phyloP scores from a whole-genome alignment of 2,797 vertebrate genomes.

The Harpagifer antarcticus region DNA sequence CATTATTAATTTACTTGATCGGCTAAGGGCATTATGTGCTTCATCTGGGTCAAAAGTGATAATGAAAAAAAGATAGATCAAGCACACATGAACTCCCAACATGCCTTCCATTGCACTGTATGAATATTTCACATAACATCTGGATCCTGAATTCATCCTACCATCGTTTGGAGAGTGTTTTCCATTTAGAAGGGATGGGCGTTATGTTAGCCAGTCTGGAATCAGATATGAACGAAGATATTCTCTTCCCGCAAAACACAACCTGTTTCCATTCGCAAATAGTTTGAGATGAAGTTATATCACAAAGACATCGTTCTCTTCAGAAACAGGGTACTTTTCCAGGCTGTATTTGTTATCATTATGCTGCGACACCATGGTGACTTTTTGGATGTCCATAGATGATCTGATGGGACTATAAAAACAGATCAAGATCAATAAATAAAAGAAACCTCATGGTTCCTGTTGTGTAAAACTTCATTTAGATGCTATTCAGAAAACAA shows the following conservation, averaged over 20 bases:
- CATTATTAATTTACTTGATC: constrained; percentile 9
- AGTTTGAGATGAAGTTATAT: neutral
- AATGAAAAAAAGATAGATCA: neutral
- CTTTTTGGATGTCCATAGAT: neutral
- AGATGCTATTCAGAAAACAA: neutral
- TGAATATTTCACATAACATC: neutral
- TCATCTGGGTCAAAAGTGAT: constrained; percentile 47
- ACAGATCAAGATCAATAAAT: neutral
- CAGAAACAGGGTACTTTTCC: too few relatives aligned
- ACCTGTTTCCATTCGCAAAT: neutral
- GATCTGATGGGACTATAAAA: neutral
- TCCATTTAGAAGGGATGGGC: neutral
- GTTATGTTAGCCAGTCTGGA: neutral
- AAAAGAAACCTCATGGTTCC: neutral
- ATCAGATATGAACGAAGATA: constrained; percentile 3
- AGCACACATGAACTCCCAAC: neutral
- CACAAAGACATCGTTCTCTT: neutral
- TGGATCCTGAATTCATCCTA: too few relatives aligned
- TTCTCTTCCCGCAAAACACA: neutral
- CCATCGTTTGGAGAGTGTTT: neutral
- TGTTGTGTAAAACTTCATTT: neutral
- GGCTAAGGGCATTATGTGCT: constrained; percentile 13
- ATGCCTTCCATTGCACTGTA: neutral
- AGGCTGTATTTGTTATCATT: neutral
- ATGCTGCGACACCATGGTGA: neutral